Conservation (phyloP, 2,113 vertebrate genomes). For the Nothobranchius kuhntae region DNA sequence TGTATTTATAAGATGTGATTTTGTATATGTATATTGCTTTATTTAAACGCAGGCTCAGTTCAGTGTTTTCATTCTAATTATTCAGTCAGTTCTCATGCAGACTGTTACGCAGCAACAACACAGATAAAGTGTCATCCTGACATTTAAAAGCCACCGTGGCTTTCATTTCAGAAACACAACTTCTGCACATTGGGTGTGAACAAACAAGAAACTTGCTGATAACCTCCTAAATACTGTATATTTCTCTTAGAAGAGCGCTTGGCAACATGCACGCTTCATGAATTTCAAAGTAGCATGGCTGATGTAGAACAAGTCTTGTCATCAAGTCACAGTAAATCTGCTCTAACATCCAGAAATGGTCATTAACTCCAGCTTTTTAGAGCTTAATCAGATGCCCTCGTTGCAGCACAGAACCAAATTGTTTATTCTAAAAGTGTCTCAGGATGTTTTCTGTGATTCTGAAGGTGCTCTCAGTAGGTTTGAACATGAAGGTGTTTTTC, state of each 20-base stretch:
- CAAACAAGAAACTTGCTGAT: conserved; percentile 42
- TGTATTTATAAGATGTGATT: conserved; percentile 76
- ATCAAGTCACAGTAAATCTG: conserved; percentile 51
- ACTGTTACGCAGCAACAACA: conserved; percentile 63
- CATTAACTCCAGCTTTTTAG: conserved; percentile 15
- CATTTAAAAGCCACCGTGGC: conserved; percentile 58
- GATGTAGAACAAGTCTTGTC: conserved; percentile 52
- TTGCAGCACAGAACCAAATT: conserved; percentile 39
- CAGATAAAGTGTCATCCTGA: conserved; percentile 53
- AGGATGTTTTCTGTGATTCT: conserved; percentile 49
- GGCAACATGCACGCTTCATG: conserved; percentile 60
- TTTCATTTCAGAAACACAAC: conserved; percentile 39
- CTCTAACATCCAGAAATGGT: conserved; percentile 41
- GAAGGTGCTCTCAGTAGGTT: conserved; percentile 64
- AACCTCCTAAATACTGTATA: conserved; percentile 46
- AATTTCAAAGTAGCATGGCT: conserved; percentile 70
- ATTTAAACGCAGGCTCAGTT: conserved; percentile 61
- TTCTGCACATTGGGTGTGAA: conserved; percentile 38
- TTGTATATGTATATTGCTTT: conserved; percentile 71
- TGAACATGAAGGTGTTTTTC: conserved; percentile 59
- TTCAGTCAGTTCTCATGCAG: conserved; percentile 46
- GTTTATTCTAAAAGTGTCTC: conserved; percentile 23
- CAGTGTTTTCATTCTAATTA: conserved; percentile 42
- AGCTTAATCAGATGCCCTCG: conserved; percentile 8
- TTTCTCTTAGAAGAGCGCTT: conserved; percentile 49